phyloP scores from a whole-genome alignment of 2,797 vertebrate genomes.

The Acrossocheilus fasciatus region DNA sequence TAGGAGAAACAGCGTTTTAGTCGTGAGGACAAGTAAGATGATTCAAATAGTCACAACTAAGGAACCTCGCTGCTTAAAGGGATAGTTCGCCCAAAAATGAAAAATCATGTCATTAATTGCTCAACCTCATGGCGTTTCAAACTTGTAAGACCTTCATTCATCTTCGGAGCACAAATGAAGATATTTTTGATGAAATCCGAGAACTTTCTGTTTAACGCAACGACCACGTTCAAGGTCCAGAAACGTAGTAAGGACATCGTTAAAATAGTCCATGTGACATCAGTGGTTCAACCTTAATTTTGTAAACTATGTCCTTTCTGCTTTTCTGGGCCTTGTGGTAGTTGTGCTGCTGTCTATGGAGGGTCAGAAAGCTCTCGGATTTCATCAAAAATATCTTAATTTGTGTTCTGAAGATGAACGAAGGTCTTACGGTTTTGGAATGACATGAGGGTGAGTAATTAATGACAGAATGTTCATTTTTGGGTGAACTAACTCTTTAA shows the following conservation, averaged over 20 bases:
- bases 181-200: not conserved
- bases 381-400: too few species aligned
- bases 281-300: not conserved
- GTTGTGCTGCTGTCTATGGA: not conserved
- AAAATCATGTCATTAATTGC: not conserved
- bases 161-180: not conserved
- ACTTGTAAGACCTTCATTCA: not conserved
- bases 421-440: not conserved
- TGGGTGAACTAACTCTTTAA: not conserved
- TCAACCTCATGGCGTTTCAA: not conserved
- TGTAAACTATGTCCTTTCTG: not conserved
- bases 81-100: not conserved
- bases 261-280: not conserved
- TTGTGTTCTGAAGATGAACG: not conserved
- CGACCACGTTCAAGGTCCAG: not conserved
- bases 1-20: not conserved
- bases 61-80: not conserved
- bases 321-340: not conserved
- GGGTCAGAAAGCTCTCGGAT: not conserved
- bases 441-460: not conserved
- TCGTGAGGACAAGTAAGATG: not conserved
- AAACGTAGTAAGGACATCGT: not conserved
- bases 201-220: not conserved
- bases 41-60: slow-evolving; percentile 14
- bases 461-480: not conserved